Evolutionary conservation across 2,797 vertebrate species (phyloP), one percentile per base, ranked within the genome.

Genomic region (Eremophila alpestris): DNA sequence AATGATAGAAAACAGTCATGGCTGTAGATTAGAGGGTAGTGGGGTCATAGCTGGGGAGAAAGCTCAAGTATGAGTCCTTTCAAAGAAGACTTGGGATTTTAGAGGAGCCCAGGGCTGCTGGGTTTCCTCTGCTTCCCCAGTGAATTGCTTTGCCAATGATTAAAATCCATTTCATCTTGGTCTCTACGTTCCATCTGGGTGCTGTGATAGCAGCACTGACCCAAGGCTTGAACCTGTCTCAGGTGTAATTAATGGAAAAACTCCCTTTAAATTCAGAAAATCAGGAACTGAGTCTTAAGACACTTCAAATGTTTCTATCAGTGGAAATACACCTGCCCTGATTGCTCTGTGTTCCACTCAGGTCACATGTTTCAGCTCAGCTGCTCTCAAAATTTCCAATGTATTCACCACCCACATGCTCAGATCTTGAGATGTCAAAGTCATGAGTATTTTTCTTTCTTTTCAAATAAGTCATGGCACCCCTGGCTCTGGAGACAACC

Each of bases 281-380:
- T 55, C 67, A 43, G 60, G 34, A 80, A 10, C 3, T 68, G 65
- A 80, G 26, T 78, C 41, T 86, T 75, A 70, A 83, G 73, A 48
- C 9, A 15, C 38, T 87, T 69, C 29, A 73, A 76, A 59, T 19
- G 18, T 87, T 70, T 6, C 45, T 54, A 2, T 80, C 41, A 38
- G 20, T 90, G 54, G 65, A 74, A 89, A 81, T 59, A 26, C 19
- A 69, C 58, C 59, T 91, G 82, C 58, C 59, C 36, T 17, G 6
- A 32, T 69, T 78, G 55, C n/a, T 91, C 65, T 74, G 83, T 78
- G 36, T 65, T 92, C 62, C 68, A 19, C 78, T 77, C 43, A 32
- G 80, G 89, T 95, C 84, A 69, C 90, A 64, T 83, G 84, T 40
- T 95, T 87, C 75, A 95, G 52, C 87, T 95, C 65, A 87, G 58